Evolutionary conservation across 2,113 vertebrate genomes (phyloP).

Genomic region (Beaufortia kweichowensis): DNA sequence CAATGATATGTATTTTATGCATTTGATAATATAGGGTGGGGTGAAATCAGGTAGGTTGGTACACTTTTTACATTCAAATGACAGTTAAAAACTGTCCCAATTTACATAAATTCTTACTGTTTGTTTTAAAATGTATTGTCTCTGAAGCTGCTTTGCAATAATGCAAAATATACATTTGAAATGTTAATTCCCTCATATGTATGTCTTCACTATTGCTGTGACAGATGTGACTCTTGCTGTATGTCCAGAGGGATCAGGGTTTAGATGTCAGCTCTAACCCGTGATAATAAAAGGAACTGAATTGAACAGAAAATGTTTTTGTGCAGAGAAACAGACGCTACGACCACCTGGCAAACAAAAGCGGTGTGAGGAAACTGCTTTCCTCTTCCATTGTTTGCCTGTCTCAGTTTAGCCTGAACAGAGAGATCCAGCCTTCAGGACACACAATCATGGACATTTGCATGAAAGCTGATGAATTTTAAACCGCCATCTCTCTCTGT

Average conservation of each 20-base stretch:
- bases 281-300: slow-evolving; percentile 3
- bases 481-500: background rate
- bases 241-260: slow-evolving; percentile 9
- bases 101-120: no score
- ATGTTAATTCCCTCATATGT: no score
- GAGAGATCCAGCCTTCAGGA: slow-evolving; percentile 3
- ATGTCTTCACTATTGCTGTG: slow-evolving; percentile 21
- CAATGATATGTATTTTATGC: no score
- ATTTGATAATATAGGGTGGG: no score
- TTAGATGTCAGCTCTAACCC: slow-evolving; percentile 3
- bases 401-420: slow-evolving; percentile 17
- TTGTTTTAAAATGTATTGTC: no score
- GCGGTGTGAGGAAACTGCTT: slow-evolving; percentile 21
- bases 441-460: background rate
- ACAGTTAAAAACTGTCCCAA: no score
- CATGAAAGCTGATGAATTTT: background rate
- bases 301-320: slow-evolving; percentile 33
- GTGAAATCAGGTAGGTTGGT: no score
- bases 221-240: background rate
- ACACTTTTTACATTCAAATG: no score
- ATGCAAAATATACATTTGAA: no score
- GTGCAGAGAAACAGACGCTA: slow-evolving; percentile 16
- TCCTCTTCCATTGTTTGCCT: slow-evolving; percentile 36
- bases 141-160: no score
- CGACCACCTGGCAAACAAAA: slow-evolving; percentile 31